These are phyloP conservation scores for Limosa lapponica DNA, from an alignment of 2,797 vertebrate species.

Conservation along the genomic window DNA sequence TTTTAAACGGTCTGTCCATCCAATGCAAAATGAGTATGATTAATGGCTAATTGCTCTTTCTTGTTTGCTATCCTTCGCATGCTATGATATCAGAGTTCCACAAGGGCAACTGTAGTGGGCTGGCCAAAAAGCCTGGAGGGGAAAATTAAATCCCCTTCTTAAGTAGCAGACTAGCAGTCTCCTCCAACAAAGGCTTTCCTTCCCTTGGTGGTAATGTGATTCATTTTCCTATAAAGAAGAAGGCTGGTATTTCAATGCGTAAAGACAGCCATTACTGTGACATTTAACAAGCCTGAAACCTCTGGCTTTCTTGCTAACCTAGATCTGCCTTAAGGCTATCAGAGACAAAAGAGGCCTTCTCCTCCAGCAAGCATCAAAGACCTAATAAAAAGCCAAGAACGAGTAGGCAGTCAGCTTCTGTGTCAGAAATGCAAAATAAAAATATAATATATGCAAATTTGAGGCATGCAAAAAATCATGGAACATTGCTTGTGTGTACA, in stretches of 20 bases:
- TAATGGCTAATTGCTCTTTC: conserved; percentile 65
- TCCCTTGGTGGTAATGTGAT: conserved; percentile 74
- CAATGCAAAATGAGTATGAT: conserved; percentile 52
- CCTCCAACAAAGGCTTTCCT: conserved; percentile 74
- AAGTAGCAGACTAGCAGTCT: conserved; percentile 75
- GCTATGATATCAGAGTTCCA: conserved; percentile 64
- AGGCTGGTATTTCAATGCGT: conserved; percentile 85
- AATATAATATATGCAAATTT: conserved; percentile 84
- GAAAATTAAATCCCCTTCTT: conserved; percentile 76
- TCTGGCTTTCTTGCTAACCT: conserved; percentile 82
- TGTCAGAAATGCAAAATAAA: conserved; percentile 86
- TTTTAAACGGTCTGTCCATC: conserved; percentile 34
- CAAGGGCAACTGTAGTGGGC: conserved; percentile 60
- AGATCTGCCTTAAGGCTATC: conserved; percentile 86
- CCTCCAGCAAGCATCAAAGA: conserved; percentile 87
- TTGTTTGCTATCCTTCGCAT: conserved; percentile 46
- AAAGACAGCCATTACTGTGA: conserved; percentile 84
- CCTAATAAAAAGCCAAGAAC: conserved; percentile 82
- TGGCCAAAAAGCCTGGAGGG: conserved; percentile 71
- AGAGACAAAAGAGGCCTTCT: conserved; percentile 88
- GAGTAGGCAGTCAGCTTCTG: conserved; percentile 70
- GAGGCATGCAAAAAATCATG: conserved; percentile 65
- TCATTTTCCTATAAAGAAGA: conserved; percentile 80
- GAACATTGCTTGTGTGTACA: conserved; percentile 63
- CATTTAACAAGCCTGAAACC: conserved; percentile 87